Percentiles rank a stretch among this genome's conserved stretches.
Evolutionary conservation across 2,113 vertebrate genomes (phyloP).

Genomic region (Loxodonta africana): DNA sequence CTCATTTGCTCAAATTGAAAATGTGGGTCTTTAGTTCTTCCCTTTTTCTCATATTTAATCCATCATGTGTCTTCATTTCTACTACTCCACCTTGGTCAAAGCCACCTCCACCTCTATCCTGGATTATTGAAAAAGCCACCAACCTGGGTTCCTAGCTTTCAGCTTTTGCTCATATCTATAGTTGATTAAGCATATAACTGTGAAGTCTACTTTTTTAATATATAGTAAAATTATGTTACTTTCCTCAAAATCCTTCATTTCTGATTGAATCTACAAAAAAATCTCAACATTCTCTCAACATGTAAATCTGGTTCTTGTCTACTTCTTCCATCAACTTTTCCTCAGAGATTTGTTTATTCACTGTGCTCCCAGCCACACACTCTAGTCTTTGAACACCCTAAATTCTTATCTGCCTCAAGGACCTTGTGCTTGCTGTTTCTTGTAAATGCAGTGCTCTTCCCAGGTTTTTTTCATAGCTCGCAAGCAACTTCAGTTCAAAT

Average conservation of each 20-base stretch:
- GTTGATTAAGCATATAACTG: background rate
- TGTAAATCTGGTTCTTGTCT: background rate
- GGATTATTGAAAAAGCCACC: background rate
- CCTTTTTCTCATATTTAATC: background rate
- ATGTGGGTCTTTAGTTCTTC: background rate
- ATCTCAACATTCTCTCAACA: background rate
- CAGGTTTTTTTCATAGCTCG: background rate
- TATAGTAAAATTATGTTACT: background rate
- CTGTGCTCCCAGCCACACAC: background rate
- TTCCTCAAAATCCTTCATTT: background rate
- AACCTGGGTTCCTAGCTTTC: background rate
- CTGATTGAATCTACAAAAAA: slow-evolving; percentile 22
- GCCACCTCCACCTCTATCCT: background rate
- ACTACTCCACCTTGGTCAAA: background rate
- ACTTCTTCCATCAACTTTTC: background rate
- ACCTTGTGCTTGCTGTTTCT: background rate
- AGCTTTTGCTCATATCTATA: background rate
- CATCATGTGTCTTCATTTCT: background rate
- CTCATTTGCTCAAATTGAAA: background rate
- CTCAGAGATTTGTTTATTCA: background rate
- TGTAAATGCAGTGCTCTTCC: background rate
- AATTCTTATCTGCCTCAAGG: background rate
- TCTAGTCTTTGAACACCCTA: background rate
- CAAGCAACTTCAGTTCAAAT: background rate
- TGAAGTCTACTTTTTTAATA: background rate